Evolutionary conservation across 2,113 vertebrate species (phyloP).

Genomic region (Callithrix jacchus): DNA sequence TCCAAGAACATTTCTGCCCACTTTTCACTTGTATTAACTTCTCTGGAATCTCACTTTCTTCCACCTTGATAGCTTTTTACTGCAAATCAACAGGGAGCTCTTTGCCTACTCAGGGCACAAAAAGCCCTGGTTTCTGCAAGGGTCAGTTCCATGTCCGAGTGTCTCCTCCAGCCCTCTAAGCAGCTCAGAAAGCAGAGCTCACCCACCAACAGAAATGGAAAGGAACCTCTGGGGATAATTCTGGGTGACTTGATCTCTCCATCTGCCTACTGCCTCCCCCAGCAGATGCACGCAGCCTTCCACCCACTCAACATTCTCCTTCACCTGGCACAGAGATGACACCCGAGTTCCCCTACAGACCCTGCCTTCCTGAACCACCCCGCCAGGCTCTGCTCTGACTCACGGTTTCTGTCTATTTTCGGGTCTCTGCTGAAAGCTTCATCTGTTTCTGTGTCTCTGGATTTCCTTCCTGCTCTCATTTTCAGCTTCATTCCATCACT

Average conservation of each 20-base stretch:
- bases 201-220: neutral
- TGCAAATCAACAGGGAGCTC: neutral
- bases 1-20: neutral
- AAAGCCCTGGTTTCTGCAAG: neutral
- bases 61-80: neutral
- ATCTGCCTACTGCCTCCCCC: neutral
- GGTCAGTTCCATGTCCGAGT: neutral
- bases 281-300: neutral
- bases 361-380: neutral
- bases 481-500: neutral
- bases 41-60: neutral
- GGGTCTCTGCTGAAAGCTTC: neutral
- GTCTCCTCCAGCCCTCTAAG: neutral
- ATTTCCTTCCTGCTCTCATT: neutral
- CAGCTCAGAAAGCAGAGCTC: too few relatives aligned
- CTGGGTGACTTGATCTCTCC: neutral
- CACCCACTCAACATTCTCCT: neutral
- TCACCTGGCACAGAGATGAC: neutral
- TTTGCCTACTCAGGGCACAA: neutral
- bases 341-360: neutral
- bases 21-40: neutral
- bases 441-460: neutral
- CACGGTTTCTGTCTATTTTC: neutral
- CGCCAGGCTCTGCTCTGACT: neutral
- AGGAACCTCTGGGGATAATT: neutral